Conservation (phyloP, 2,797 vertebrate genomes). For the Peromyscus aztecus region DNA sequence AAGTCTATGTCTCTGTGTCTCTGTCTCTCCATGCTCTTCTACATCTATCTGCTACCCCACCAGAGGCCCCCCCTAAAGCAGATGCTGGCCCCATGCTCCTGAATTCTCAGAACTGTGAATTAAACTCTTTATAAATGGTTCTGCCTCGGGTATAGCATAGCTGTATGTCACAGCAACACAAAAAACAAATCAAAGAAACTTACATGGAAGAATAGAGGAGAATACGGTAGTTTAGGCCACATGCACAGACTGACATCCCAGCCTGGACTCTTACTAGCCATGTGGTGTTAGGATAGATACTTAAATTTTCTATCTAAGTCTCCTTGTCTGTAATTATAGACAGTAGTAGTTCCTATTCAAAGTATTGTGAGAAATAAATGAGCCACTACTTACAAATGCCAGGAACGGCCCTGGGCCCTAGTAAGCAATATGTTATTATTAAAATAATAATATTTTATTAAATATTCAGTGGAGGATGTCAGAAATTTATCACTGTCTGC, state of each 20-base stretch:
- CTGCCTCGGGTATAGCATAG: not conserved
- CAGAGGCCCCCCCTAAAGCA: not conserved
- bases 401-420: not conserved
- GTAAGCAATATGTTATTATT: conserved; percentile 9
- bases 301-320: not conserved
- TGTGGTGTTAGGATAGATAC: not conserved
- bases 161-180: not conserved
- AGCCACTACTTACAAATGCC: not conserved
- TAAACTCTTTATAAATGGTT: not conserved
- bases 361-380: conserved; percentile 3
- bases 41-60: not conserved
- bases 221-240: not conserved
- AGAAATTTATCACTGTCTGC: conserved; percentile 30
- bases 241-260: not conserved
- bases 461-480: conserved; percentile 13
- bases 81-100: not conserved
- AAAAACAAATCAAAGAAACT: not conserved
- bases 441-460: conserved; percentile 23
- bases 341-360: not conserved
- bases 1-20: not conserved
- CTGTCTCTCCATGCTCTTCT: not conserved
- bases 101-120: not conserved
- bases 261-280: not conserved
- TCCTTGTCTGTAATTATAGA: not conserved
- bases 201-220: not conserved